Evolutionary conservation across 1,140 invertebrate genomes (phyloP), one percentile per base, ranked within the genome.

Genomic region (Homarus americanus): DNA sequence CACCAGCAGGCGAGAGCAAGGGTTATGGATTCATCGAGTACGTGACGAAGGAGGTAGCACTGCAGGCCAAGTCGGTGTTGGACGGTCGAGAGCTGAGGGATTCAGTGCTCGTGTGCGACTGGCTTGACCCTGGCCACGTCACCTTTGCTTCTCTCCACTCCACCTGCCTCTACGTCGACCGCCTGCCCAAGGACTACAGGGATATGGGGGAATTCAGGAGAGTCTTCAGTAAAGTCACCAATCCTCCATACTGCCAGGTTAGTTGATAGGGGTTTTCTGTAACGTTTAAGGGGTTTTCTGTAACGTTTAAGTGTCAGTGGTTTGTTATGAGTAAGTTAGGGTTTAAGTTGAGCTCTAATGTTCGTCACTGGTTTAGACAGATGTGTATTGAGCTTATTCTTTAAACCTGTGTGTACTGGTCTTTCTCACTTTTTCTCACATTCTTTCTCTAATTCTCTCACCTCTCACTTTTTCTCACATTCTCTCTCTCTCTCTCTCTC

Each of bases 21-120:
- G 95, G 95, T 2, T 96, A 96, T 94, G 96, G 95, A n/a, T 95
- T 96, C 93, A 95, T 96, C 12, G 95, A 96, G 92, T 96, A 95
- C 93, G 93, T 94, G 32, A 95, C 94, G 44, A 95, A 94, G 92
- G 94, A 95, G 89, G 94, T 94, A 36, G 95, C 95, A 2, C 93
- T 95, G 2, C 94, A 94, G 75, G 95, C 95, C 7, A 94, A 95
- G 82, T 94, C 94, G 79, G 93, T 94, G 40, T 82, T 96, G 69
- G 95, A 96, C 20, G 94, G 95, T 63, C 94, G 94, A 83, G 92
- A 93, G 58, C 93, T 95, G 28, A 93, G 94, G 12, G 94, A 93
- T 38, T 92, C 93, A 58, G 93, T 93, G 17, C 92, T 96, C 7
- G 95, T 95, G 66, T 96, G 95, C 93, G 95, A 96, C 93, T 95